phyloP scores from a whole-genome alignment of 2,888 invertebrate species.

The Osmoderma eremita region DNA sequence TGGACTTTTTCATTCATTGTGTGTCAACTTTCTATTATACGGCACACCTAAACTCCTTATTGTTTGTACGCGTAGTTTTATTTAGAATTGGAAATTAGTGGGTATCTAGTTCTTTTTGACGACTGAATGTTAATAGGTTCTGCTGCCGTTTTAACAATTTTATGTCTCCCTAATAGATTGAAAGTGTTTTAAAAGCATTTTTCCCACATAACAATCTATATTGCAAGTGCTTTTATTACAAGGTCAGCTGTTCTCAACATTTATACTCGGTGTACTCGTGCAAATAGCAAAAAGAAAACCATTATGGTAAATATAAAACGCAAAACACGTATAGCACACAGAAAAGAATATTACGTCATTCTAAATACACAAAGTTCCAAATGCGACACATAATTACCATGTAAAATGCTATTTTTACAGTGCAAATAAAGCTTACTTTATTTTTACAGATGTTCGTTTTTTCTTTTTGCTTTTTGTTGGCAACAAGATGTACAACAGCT shows the following conservation, averaged over 20 bases:
- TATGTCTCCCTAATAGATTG: not conserved
- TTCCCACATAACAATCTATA: no score
- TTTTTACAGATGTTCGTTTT: conserved; percentile 38
- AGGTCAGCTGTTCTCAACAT: no score
- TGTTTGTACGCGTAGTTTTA: conserved; percentile 6
- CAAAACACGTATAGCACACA: no score
- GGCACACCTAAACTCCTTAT: conserved; percentile 16
- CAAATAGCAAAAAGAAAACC: no score
- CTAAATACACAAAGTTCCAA: no score
- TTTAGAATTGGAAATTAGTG: conserved; percentile 21
- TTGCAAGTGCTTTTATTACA: no score
- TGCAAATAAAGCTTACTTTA: conserved; percentile 4
- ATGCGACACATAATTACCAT: no score
- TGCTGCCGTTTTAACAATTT: not conserved
- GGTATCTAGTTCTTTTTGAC: conserved; percentile 11
- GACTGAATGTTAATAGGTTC: conserved; percentile 10
- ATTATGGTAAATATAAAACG: no score
- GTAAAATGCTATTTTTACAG: not conserved
- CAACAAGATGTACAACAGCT: conserved; percentile 57
- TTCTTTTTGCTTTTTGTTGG: conserved; percentile 45
- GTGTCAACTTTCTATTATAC: conserved; percentile 21
- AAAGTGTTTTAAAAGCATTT: no score
- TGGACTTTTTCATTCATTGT: not conserved
- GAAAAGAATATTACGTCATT: no score
- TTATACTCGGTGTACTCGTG: no score